A percentile compares a stretch with the other conserved stretches of the same genome.
Conservation (phyloP, 2,113 vertebrate genomes). For the Taurulus bubalis region DNA sequence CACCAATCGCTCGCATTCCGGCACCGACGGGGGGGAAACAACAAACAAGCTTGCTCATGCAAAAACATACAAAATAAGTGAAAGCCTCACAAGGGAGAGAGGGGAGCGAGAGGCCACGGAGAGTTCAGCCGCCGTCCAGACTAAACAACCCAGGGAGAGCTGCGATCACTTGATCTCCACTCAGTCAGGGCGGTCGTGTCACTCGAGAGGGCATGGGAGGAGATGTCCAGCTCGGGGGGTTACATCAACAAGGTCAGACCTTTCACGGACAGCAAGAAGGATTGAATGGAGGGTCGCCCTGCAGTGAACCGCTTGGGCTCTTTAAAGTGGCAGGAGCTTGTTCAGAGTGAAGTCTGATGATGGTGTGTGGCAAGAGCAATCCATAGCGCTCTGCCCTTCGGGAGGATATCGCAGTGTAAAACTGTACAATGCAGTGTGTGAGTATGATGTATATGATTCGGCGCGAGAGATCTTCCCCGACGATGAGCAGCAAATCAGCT, state of each 20-base stretch:
- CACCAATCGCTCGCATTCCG: conserved; percentile 12
- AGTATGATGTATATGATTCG: neutral
- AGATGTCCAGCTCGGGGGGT: conserved; percentile 25
- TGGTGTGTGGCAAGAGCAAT: neutral
- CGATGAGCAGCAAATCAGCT: neutral
- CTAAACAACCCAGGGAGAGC: conserved; percentile 48
- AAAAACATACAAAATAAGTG: conserved; percentile 25
- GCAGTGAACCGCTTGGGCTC: neutral
- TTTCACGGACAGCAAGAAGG: neutral
- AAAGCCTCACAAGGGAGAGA: neutral
- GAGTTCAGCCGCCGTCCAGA: conserved; percentile 50
- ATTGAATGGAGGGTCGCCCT: neutral
- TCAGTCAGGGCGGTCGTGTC: conserved; percentile 19
- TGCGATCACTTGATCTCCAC: conserved; percentile 2
- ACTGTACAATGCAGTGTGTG: neutral
- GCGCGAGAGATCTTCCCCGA: neutral
- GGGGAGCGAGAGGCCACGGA: conserved; percentile 16
- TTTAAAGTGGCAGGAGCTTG: neutral
- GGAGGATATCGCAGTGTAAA: neutral
- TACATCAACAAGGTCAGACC: conserved; percentile 35
- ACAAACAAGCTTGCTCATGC: conserved; percentile 11
- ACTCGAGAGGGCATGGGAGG: conserved; percentile 7
- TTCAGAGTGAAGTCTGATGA: neutral
- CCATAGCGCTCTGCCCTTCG: neutral
- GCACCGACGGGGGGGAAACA: conserved; percentile 21